These are phyloP conservation scores for Amblyjoppa fuscipennis DNA, from an alignment of 2,888 invertebrate genomes.

Conservation along the genomic window DNA sequence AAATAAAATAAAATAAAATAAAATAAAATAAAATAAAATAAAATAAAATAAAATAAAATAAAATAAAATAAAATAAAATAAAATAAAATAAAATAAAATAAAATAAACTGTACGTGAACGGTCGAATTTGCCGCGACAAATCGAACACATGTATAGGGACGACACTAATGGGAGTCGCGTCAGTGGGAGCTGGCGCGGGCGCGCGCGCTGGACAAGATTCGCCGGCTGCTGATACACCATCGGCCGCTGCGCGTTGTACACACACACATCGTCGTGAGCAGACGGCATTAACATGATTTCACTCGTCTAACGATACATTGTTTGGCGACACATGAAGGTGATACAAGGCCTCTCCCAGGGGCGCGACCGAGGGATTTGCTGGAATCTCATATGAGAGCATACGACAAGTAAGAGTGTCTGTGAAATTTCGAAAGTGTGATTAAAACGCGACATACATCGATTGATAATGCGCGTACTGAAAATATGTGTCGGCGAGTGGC, in stretches of 20 bases:
- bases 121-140: constrained; percentile 11
- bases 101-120: not conserved
- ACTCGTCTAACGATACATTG: not conserved
- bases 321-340: not conserved
- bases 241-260: not conserved
- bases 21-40: too few species aligned
- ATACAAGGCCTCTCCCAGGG: too few species aligned
- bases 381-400: too few species aligned
- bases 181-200: not conserved
- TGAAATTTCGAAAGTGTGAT: too few species aligned
- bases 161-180: not conserved
- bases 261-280: not conserved
- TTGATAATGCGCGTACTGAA: too few species aligned
- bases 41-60: too few species aligned
- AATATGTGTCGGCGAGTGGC: too few species aligned
- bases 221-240: not conserved
- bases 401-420: too few species aligned
- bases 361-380: too few species aligned
- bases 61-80: too few species aligned
- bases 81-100: not conserved
- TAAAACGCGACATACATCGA: too few species aligned
- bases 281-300: not conserved
- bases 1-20: too few species aligned
- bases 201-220: not conserved
- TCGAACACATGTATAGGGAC: not conserved